Percentiles rank a stretch among this genome's conserved stretches.
These are phyloP conservation scores for Rhadina sibilatrix DNA, from an alignment of 2,113 vertebrate species.

Conservation along the genomic window DNA sequence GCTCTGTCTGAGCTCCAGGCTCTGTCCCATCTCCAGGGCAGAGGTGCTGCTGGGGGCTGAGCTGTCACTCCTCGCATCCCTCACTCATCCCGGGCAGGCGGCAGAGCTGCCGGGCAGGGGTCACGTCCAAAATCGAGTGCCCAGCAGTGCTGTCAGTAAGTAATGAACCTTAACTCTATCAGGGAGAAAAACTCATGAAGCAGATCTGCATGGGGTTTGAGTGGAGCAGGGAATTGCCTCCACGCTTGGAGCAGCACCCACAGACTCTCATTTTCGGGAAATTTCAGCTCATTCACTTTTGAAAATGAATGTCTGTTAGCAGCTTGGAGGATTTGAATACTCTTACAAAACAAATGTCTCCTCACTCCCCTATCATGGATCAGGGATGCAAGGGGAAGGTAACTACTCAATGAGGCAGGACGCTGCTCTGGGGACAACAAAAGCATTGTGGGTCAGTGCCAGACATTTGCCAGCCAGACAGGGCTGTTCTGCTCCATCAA, in stretches of 20 bases:
- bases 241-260: neutral
- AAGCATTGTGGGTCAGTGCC: neutral
- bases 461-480: neutral
- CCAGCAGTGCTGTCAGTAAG: neutral
- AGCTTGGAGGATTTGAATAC: neutral
- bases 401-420: neutral
- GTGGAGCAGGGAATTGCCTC: neutral
- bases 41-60: neutral
- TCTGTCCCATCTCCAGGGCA: neutral
- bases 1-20: neutral
- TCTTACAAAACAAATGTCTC: neutral
- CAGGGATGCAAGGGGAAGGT: neutral
- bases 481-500: slow-evolving; percentile 3
- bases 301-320: neutral
- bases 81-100: neutral
- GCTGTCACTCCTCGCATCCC: neutral
- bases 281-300: neutral
- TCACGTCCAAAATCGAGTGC: neutral
- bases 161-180: accelerated
- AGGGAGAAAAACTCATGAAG: neutral
- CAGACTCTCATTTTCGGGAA: neutral
- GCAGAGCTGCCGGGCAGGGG: neutral
- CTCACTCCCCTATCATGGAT: neutral
- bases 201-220: neutral
- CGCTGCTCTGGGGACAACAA: neutral